phyloP scores from a whole-genome alignment of 2,113 vertebrate genomes.

The Mugil cephalus region DNA sequence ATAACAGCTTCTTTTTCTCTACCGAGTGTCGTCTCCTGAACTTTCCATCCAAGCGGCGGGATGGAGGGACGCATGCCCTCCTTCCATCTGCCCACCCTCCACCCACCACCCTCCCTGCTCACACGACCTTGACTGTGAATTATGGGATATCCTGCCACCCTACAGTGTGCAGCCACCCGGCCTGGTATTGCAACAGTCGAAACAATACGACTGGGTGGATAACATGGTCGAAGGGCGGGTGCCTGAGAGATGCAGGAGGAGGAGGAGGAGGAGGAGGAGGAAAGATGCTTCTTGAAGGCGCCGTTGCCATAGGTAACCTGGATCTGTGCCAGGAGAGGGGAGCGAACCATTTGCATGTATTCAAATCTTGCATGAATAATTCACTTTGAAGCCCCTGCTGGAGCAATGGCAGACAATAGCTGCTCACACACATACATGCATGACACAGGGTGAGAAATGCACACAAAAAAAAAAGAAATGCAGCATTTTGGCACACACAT shows the following conservation, averaged over 20 bases:
- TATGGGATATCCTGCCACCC: slow-evolving; percentile 74
- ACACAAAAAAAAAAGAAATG: neutral
- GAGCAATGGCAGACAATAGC: slow-evolving; percentile 73
- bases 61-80: slow-evolving; percentile 26
- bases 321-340: slow-evolving; percentile 76
- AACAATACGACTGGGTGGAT: slow-evolving; percentile 69
- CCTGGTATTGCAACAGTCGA: slow-evolving; percentile 74
- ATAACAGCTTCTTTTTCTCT: slow-evolving; percentile 16
- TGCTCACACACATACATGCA: slow-evolving; percentile 36
- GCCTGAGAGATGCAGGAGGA: slow-evolving; percentile 48
- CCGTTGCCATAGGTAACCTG: slow-evolving; percentile 87
- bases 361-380: slow-evolving; percentile 88
- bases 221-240: slow-evolving; percentile 61
- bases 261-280: slow-evolving; percentile 53
- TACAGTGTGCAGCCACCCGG: slow-evolving; percentile 63
- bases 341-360: slow-evolving; percentile 85
- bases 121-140: slow-evolving; percentile 79
- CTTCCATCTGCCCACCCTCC: slow-evolving; percentile 50
- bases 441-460: slow-evolving; percentile 8
- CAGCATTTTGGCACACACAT: neutral
- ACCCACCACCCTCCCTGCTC: slow-evolving; percentile 40
- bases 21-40: slow-evolving; percentile 23
- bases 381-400: slow-evolving; percentile 75
- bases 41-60: slow-evolving; percentile 33
- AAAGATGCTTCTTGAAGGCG: slow-evolving; percentile 76